These are phyloP conservation scores for Rhinatrema bivittatum DNA, from an alignment of 2,797 vertebrate genomes.

Conservation along the genomic window DNA sequence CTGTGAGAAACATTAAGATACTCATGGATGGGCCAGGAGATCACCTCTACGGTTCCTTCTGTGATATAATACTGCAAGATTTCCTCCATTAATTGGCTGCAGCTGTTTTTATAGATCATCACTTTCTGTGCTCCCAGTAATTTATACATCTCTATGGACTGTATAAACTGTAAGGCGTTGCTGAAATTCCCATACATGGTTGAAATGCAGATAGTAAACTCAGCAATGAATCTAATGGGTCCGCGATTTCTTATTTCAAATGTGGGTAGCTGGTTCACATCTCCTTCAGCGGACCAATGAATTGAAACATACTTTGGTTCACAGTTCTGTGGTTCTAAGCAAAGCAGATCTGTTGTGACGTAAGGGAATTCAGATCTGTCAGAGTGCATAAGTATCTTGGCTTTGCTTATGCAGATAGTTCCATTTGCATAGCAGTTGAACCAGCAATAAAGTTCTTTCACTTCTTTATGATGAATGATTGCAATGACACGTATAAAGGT, in stretches of 20 bases:
- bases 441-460: constrained; percentile 34
- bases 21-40: constrained; percentile 29
- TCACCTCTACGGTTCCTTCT: constrained; percentile 41
- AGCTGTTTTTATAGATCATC: constrained; percentile 51
- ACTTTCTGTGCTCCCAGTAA: constrained; percentile 11
- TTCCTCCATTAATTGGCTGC: constrained; percentile 45
- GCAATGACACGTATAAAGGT: constrained; percentile 26
- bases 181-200: constrained; percentile 3
- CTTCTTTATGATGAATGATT: constrained; percentile 32
- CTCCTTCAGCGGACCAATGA: neutral
- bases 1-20: neutral
- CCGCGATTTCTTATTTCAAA: constrained; percentile 30
- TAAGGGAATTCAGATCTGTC: constrained; percentile 45
- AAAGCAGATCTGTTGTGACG: constrained; percentile 30
- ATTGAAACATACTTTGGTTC: constrained; percentile 24
- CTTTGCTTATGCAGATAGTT: neutral
- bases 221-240: too few relatives aligned
- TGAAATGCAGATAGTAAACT: constrained; percentile 11
- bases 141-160: constrained; percentile 16
- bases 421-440: constrained; percentile 14
- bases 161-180: constrained; percentile 10
- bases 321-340: constrained; percentile 5
- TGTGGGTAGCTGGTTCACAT: constrained; percentile 5
- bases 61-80: constrained; percentile 43
- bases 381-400: constrained; percentile 26